Base-by-base conservation (phyloP, 2,797 vertebrate genomes). In the Xenops minutus region DNA sequence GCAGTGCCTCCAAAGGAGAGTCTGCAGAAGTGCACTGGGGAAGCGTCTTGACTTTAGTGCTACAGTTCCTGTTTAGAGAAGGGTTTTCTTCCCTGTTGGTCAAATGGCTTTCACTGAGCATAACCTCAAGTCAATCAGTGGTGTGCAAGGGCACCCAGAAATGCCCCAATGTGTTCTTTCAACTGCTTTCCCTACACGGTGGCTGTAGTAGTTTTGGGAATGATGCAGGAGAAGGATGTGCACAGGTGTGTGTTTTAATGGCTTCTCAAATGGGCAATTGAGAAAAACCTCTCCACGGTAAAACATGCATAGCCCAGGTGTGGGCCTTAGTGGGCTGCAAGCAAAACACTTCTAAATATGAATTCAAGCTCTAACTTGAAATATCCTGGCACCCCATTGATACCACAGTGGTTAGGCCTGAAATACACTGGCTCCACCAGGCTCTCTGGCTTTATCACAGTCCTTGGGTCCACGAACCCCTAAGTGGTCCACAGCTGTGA, bases 231-330 rank as follows among this genome's bases (percentile, higher is more conserved):
- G 39, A 46, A 51, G 55, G n/a, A 14, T 39, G 32, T 19, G 9
- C 1, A 3, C 0, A 3, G 19, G 4, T 58, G 3, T 67, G 22
- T 4, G 3, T 78, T 68, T 41, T 39, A 54, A 30, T 20, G 34
- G n/a, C 27, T 78, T 87, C 74, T 89, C 34, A 64, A 61, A 37
- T 0, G 1, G 3, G 7, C 26, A 34, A 12, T 34, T 46, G 30
- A 59, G n/a, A 49, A 77, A 74, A 80, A 48, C 4, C 5, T 39
- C 14, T 67, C 26, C 1, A 1, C 12, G 69, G 51, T 52, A 52
- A 30, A 52, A 52, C 30, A 54, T 20, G 30, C 30, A 54, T 32
- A 54, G 29, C 18, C 52, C 52, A 54, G 52, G 29, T 52, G 17
- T 30, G 37, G 15, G 27, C 46, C 36, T 76, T 56, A 29, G 21